Conservation (phyloP, 53 echinoderm and acorn worm species). For the Paracentrotus lividus region DNA sequence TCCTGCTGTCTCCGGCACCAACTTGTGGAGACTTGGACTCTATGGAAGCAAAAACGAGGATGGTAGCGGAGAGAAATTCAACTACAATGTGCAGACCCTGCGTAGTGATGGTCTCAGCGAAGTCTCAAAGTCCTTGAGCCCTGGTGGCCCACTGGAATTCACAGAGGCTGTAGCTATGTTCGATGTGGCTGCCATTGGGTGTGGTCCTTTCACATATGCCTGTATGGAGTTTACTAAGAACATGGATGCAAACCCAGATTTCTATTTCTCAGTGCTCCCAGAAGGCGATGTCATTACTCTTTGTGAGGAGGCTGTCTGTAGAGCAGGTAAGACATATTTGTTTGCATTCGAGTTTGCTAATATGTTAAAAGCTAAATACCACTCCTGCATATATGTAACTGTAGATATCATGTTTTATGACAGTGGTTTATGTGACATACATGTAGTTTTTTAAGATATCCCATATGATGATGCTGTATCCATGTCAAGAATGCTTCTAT, state of each 20-base stretch:
- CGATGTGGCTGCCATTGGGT: slow-evolving; percentile 87
- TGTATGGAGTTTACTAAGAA: slow-evolving; percentile 87
- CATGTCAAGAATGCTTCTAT: too few relatives aligned
- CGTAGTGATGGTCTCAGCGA: too few relatives aligned
- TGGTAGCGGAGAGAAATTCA: slow-evolving; percentile 84
- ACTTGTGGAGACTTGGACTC: slow-evolving; percentile 90
- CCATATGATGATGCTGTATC: too few relatives aligned
- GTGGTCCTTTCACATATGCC: slow-evolving; percentile 81
- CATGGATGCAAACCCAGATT: slow-evolving; percentile 74
- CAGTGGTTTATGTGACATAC: too few relatives aligned
- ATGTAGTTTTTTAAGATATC: too few relatives aligned
- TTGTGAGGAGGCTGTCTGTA: slow-evolving; percentile 77
- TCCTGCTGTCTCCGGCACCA: slow-evolving; percentile 70
- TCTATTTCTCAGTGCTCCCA: slow-evolving; percentile 74
- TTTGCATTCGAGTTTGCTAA: too few relatives aligned
- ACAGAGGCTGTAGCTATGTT: slow-evolving; percentile 75
- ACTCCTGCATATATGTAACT: too few relatives aligned
- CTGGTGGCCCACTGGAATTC: slow-evolving; percentile 75
- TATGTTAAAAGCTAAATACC: too few relatives aligned
- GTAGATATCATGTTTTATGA: too few relatives aligned
- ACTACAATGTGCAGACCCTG: slow-evolving; percentile 84
- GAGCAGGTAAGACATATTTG: slow-evolving; percentile 82
- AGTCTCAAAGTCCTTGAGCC: slow-evolving; percentile 69
- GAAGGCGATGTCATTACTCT: slow-evolving; percentile 76
- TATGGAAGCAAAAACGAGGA: slow-evolving; percentile 85